These are phyloP conservation scores for Torymus texanus DNA, from an alignment of 2,888 invertebrate genomes.

Conservation along the genomic window DNA sequence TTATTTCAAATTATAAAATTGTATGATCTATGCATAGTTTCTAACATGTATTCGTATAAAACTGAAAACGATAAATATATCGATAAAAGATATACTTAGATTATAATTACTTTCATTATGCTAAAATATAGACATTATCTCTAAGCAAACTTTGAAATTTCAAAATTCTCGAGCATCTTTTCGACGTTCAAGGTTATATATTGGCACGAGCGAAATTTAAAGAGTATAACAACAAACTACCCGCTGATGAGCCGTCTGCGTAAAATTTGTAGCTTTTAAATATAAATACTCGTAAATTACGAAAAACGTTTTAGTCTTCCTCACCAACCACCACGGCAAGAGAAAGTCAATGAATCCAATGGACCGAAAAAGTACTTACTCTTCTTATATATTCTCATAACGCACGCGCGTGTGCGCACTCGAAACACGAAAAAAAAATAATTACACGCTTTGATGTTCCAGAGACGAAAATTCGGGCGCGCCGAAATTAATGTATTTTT, in stretches of 20 bases:
- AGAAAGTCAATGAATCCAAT: neutral
- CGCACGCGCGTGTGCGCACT: neutral
- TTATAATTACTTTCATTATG: no score
- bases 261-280: constrained; percentile 7
- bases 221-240: neutral
- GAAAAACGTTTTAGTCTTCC: constrained; percentile 2
- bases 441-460: constrained; percentile 12
- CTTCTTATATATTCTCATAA: constrained; percentile 24
- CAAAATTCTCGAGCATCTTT: no score
- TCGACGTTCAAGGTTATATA: no score
- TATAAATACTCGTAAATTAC: constrained; percentile 28
- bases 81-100: no score
- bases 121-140: no score
- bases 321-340: neutral
- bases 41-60: no score
- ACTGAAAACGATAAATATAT: no score
- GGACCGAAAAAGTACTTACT: neutral
- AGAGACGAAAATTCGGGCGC: neutral
- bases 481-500: constrained; percentile 9
- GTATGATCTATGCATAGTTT: no score
- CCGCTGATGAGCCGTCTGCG: neutral
- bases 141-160: no score
- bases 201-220: no score
- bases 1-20: no score
- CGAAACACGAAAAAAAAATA: neutral